phyloP scores from a whole-genome alignment of 2,888 invertebrate genomes.

The Eristalis tenax region DNA sequence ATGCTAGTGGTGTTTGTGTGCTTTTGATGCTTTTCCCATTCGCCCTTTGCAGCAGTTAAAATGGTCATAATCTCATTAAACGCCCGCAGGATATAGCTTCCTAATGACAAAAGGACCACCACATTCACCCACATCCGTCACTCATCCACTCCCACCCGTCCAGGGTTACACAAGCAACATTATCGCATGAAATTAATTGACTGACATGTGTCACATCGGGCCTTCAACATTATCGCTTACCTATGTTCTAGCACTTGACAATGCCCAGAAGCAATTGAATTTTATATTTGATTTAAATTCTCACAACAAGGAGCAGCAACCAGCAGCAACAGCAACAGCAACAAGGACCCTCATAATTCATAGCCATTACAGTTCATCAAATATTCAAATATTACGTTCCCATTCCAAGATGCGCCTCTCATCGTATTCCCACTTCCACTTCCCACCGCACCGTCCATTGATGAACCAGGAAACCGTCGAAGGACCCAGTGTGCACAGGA shows the following conservation, averaged over 20 bases:
- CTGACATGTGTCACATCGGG: slow-evolving; percentile 40
- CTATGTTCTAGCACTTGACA: slow-evolving; percentile 39
- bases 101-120: neutral
- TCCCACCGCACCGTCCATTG: neutral
- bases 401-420: neutral
- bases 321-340: slow-evolving; percentile 9
- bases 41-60: slow-evolving; percentile 9
- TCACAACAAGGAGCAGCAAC: slow-evolving; percentile 9
- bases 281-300: slow-evolving; percentile 47
- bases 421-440: no score
- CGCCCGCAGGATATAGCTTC: slow-evolving; percentile 3
- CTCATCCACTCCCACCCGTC: neutral
- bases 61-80: slow-evolving; percentile 18
- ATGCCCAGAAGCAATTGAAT: slow-evolving; percentile 42
- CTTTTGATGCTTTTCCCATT: neutral
- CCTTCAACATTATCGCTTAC: slow-evolving; percentile 23
- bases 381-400: slow-evolving; percentile 31
- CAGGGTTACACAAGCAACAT: no score
- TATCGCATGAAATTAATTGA: slow-evolving; percentile 35
- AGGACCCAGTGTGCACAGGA: neutral
- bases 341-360: slow-evolving; percentile 24
- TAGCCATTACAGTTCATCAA: slow-evolving; percentile 28
- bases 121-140: neutral
- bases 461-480: neutral
- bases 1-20: neutral